Conservation (phyloP, 2,797 vertebrate species). For the Silurus lanzhouensis region DNA sequence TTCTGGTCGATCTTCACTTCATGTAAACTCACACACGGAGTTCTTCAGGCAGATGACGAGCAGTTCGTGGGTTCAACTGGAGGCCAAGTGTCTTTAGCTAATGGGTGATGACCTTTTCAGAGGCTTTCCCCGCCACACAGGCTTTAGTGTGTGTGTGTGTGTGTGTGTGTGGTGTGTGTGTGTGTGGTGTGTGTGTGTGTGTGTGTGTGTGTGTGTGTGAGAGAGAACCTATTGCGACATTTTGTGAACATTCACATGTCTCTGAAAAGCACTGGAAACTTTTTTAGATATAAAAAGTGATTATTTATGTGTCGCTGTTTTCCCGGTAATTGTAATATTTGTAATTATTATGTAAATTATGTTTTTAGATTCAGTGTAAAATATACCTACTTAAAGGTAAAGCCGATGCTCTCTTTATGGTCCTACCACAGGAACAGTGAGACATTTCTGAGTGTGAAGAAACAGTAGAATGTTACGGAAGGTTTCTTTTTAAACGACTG, state of each 20-base stretch:
- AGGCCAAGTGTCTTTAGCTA: slow-evolving; percentile 78
- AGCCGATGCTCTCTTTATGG: background rate
- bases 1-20: slow-evolving; percentile 21
- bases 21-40: slow-evolving; percentile 24
- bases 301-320: background rate
- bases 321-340: too few species aligned
- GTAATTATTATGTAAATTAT: too few species aligned
- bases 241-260: background rate
- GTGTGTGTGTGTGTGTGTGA: background rate
- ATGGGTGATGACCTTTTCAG: slow-evolving; percentile 77
- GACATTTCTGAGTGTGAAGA: background rate
- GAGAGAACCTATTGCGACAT: background rate
- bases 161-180: background rate
- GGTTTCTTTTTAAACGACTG: background rate
- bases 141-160: slow-evolving; percentile 10
- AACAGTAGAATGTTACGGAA: background rate
- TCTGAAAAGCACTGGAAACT: background rate
- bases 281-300: background rate
- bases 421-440: background rate
- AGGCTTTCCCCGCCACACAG: slow-evolving; percentile 61
- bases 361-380: background rate
- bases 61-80: slow-evolving; percentile 71
- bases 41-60: slow-evolving; percentile 43
- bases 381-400: background rate
- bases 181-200: background rate